A percentile compares a stretch with the other conserved stretches of the same genome.
Evolutionary conservation across 2,113 vertebrate species (phyloP).

Genomic region (Tricholaema leucomelas): DNA sequence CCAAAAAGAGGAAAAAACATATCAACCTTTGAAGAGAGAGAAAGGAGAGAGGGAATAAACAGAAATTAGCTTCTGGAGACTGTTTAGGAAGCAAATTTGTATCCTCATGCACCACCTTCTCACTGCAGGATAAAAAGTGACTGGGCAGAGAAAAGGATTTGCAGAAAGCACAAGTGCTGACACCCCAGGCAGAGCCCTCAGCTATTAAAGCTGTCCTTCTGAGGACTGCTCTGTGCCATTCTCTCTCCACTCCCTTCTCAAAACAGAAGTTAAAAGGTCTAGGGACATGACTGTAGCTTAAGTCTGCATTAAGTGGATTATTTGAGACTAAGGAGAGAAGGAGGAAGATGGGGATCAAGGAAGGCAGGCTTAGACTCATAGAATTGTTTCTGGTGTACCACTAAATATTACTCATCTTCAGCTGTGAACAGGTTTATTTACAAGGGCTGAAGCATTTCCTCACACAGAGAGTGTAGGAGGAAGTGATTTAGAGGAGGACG

Average conservation of each 20-base stretch:
- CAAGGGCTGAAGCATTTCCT: background rate
- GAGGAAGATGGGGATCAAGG: background rate
- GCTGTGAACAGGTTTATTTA: background rate
- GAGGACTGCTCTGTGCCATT: background rate
- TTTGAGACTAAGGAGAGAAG: background rate
- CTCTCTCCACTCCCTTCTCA: background rate
- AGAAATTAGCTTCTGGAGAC: background rate
- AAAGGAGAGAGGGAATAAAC: background rate
- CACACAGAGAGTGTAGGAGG: background rate
- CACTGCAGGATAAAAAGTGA: background rate
- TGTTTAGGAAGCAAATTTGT: background rate
- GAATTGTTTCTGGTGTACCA: background rate
- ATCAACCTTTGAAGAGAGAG: background rate
- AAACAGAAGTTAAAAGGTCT: background rate
- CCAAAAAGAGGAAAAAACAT: background rate
- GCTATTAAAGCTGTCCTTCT: background rate
- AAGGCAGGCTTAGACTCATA: background rate
- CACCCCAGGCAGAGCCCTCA: background rate
- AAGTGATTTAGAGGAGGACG: background rate
- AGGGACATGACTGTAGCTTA: accelerated
- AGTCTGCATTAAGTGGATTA: background rate
- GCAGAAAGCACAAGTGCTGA: accelerated
- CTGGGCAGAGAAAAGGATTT: background rate
- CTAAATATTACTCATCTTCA: background rate
- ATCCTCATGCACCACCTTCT: background rate